These are phyloP conservation scores for Tragelaphus oryx DNA, from an alignment of 2,797 vertebrate species.

Conservation along the genomic window DNA sequence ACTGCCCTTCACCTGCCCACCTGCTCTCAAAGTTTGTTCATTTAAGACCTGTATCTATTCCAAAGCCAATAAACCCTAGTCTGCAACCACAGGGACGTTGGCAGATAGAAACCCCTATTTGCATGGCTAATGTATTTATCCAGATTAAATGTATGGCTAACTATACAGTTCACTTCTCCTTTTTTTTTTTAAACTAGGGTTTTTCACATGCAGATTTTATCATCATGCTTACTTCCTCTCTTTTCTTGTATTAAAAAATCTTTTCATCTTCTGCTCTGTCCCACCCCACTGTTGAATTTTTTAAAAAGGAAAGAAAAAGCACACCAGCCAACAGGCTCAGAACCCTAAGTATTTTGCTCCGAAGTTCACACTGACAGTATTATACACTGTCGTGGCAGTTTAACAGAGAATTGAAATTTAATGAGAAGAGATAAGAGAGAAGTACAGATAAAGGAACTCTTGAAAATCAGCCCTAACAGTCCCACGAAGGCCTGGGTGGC, in stretches of 20 bases:
- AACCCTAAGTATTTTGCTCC: slow-evolving; percentile 31
- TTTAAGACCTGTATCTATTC: background rate
- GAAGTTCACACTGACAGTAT: slow-evolving; percentile 7
- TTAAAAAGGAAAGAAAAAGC: background rate
- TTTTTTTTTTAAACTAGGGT: slow-evolving; percentile 27
- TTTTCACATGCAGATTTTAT: slow-evolving; percentile 36
- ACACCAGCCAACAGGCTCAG: background rate
- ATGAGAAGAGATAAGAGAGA: slow-evolving; percentile 50
- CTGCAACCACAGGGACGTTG: background rate
- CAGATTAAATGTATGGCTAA: background rate
- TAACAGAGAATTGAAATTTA: slow-evolving; percentile 47
- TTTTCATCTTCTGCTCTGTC: slow-evolving; percentile 17
- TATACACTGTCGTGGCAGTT: background rate
- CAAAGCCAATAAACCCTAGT: background rate
- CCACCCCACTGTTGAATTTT: background rate
- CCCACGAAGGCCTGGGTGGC: background rate
- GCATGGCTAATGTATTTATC: background rate
- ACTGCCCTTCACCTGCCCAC: background rate
- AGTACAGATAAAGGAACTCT: slow-evolving; percentile 41
- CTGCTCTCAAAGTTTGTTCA: background rate
- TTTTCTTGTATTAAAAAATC: slow-evolving; percentile 31
- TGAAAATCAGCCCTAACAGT: slow-evolving; percentile 46
- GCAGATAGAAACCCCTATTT: background rate
- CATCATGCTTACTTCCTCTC: slow-evolving; percentile 5
- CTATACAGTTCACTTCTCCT: background rate